Base-by-base conservation (phyloP, 2,113 vertebrate genomes). In the Axis porcinus region DNA sequence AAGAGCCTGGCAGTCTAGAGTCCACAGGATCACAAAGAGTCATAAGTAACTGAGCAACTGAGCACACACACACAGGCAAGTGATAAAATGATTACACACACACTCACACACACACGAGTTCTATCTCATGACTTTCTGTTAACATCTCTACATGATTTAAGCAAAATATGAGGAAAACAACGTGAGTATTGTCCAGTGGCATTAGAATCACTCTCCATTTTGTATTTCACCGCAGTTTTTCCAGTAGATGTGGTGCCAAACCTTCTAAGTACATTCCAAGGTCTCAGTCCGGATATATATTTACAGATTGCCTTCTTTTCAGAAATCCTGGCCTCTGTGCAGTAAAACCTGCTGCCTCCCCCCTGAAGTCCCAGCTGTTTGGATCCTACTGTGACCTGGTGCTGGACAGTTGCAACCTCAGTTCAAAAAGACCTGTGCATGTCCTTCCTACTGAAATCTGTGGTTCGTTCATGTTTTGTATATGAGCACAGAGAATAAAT, bases 221-320 rank as follows among this genome's bases (percentile, higher is more conserved):
- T 47, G 23, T 40, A 78, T 90, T 84, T 86, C 54, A 30, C 74
- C 86, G 47, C 40, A 83, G 67, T 78, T 33, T 96, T 54, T 91
- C 27, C 88, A 79, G 78, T 50, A 28, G 62, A 84, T 21, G 17
- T 21, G 50, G 9, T 47, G 30, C 78, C n/a, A 28, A 17, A 23
- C 27, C 54, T 82, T 90, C 60, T 86, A 43, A 95, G 62, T 79
- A 58, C 57, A 85, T 91, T 94, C 60, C 78, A 92, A 97, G 95
- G 23, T 84, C 76, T 96, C 55, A 64, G 52, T 0, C 33, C 28
- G 11, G 21, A 70, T 1, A 19, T 9, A 28, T 52, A 40, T 27
- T 57, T 58, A n/a, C 13, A 86, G 30, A 92, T 45, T 21, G 64
- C 28, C 79, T 76, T 95, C 47, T 60, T 86, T 86, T 27, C 45